These are phyloP conservation scores for Tetrax tetrax DNA, from an alignment of 2,113 vertebrate species.

Conservation along the genomic window DNA sequence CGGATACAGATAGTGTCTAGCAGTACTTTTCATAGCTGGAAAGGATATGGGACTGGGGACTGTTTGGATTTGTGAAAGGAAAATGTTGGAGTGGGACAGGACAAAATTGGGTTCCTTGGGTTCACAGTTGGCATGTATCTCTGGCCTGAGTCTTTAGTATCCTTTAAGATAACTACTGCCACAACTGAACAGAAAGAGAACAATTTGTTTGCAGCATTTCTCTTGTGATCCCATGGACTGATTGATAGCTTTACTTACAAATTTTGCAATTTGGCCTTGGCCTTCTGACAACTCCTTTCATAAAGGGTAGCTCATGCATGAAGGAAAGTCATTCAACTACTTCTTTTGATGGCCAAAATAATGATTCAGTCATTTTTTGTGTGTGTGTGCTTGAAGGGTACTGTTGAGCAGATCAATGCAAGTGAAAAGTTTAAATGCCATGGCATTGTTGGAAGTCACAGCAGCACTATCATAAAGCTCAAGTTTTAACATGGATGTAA, in stretches of 20 bases:
- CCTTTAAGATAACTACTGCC: neutral
- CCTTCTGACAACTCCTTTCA: conserved; percentile 45
- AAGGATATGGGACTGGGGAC: neutral
- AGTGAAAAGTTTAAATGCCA: neutral
- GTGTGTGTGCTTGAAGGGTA: neutral
- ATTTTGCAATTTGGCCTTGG: conserved; percentile 37
- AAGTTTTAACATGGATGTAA: neutral
- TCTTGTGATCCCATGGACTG: neutral
- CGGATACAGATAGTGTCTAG: neutral
- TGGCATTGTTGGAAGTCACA: neutral
- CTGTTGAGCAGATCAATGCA: conserved; percentile 15
- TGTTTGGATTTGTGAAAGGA: neutral
- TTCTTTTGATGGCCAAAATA: conserved; percentile 42
- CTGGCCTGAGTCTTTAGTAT: neutral
- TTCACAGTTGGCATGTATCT: neutral
- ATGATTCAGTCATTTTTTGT: neutral
- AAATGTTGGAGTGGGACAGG: neutral
- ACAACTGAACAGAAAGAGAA: neutral
- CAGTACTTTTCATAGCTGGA: neutral
- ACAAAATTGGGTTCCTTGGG: neutral
- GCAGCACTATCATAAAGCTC: neutral
- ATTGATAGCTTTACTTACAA: conserved; percentile 52
- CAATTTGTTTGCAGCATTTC: neutral
- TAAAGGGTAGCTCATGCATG: conserved; percentile 6
- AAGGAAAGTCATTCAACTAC: conserved; percentile 38